Evolutionary conservation across 2,797 vertebrate genomes (phyloP), one percentile per base, ranked within the genome.

Genomic region (Catamblyrhynchus diadema): DNA sequence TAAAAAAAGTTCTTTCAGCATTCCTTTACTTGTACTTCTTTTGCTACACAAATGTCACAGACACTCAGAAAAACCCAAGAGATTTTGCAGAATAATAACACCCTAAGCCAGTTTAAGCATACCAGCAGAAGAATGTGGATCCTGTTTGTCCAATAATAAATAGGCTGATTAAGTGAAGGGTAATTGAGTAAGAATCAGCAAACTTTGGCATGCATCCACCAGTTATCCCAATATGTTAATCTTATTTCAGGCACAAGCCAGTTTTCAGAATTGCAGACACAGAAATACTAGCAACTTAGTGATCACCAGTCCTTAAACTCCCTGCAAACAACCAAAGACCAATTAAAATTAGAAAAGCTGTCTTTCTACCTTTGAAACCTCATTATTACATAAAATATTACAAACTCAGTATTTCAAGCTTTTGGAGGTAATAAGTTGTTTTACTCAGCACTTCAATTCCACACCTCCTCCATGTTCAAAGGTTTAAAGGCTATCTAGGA

Each of bases 81-180:
- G 32, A 71, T 41, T 91, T 66, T 84, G 21, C 25, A 71, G 37
- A 70, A 56, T 47, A 88, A 18, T 0, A 10, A 42, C 61, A 77
- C 12, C 16, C 8, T 67, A 70, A 78, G 21, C 37, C 65, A 56
- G 14, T 48, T 70, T 67, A 85, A 73, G 56, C 60, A 45, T 23
- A 75, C 35, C 45, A 93, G 47, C 71, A 86, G 23, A 74, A 88
- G 45, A 89, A 88, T 21, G 37, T 5, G 18, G 24, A 85, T 71
- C 32, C 50, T 82, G 39, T 77, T 54, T 65, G 72, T n/a, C 32
- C 24, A 90, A 78, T 12, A 88, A 69, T 24, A 57, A 69, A 72
- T 1, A 71, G 41, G 48, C 16, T 48, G 48, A 87, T 80, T 53
- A 78, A 50, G 12, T 56, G 11, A 70, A 79, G 41, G 25, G 6